Percentiles rank a stretch among this genome's conserved stretches.
Conservation (phyloP, 37 sponge, comb jelly and placozoan species). For the Theonella swinhoei region DNA sequence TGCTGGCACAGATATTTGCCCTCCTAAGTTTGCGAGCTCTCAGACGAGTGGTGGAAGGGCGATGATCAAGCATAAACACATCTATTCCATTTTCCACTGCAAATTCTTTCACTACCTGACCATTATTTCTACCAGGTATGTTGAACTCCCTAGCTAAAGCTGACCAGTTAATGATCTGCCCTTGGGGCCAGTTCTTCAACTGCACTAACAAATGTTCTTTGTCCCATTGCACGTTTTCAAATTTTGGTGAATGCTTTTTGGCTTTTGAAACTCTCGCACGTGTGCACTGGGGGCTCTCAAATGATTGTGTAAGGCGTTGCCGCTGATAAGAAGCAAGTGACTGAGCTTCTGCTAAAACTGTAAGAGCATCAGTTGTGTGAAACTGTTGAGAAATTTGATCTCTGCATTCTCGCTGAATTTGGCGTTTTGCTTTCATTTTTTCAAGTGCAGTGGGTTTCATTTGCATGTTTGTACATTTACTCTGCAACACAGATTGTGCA, state of each 20-base stretch:
- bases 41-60: background rate
- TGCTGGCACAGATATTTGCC: slow-evolving; percentile 13
- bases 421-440: background rate
- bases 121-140: slow-evolving; percentile 14
- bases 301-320: slow-evolving; percentile 2
- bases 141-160: slow-evolving; percentile 9
- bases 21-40: background rate
- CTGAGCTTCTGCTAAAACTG: slow-evolving; percentile 13
- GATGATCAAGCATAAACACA: background rate
- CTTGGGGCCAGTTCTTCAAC: slow-evolving; percentile 14
- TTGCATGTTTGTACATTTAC: background rate
- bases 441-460: slow-evolving; percentile 8
- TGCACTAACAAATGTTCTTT: slow-evolving; percentile 1
- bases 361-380: background rate
- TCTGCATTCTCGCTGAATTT: slow-evolving; percentile 2
- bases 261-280: background rate
- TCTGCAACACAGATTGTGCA: background rate
- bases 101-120: slow-evolving; percentile 27
- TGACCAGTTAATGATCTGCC: slow-evolving; percentile 17
- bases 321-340: slow-evolving; percentile 8
- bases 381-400: slow-evolving; percentile 9
- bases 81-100: slow-evolving; percentile 23
- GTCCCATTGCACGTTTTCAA: slow-evolving; percentile 49
- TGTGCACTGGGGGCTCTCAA: slow-evolving; percentile 15
- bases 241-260: slow-evolving; percentile 31